A percentile compares a stretch with the other conserved stretches of the same genome.
phyloP scores from a whole-genome alignment of 2,888 invertebrate genomes.

The Phalera bucephala region DNA sequence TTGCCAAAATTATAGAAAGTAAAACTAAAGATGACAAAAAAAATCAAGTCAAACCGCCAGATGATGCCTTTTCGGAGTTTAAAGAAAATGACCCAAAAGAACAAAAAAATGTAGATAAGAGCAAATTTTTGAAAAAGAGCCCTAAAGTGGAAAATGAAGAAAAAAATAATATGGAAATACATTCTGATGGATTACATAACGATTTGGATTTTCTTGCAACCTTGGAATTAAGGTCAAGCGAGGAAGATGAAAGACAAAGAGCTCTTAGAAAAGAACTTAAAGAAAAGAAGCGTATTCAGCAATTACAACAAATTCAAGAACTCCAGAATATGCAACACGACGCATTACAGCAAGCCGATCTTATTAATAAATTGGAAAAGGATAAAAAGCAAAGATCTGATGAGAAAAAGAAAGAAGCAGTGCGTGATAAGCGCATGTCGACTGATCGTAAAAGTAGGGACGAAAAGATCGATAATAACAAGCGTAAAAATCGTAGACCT shows the following conservation, averaged over 20 bases:
- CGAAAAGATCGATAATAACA: conserved; percentile 62
- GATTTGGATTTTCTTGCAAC: conserved; percentile 84
- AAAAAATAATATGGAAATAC: conserved; percentile 41
- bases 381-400: conserved; percentile 68
- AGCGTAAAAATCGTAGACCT: conserved; percentile 71
- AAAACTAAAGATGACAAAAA: conserved; percentile 84
- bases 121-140: conserved; percentile 51
- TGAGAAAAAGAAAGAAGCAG: conserved; percentile 72
- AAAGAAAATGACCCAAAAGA: conserved; percentile 57
- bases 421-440: conserved; percentile 76
- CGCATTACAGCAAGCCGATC: conserved; percentile 65
- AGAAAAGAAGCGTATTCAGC: conserved; percentile 80
- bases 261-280: conserved; percentile 81
- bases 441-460: conserved; percentile 79
- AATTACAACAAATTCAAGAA: conserved; percentile 75
- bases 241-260: conserved; percentile 84
- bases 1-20: conserved; percentile 82
- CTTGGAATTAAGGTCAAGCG: conserved; percentile 81
- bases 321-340: conserved; percentile 73
- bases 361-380: conserved; percentile 63
- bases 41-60: conserved; percentile 75
- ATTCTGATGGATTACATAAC: conserved; percentile 62
- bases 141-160: conserved; percentile 51
- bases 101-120: conserved; percentile 41
- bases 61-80: conserved; percentile 62